Conservation (phyloP, 2,797 vertebrate species). For the Phrynocephalus forsythii region DNA sequence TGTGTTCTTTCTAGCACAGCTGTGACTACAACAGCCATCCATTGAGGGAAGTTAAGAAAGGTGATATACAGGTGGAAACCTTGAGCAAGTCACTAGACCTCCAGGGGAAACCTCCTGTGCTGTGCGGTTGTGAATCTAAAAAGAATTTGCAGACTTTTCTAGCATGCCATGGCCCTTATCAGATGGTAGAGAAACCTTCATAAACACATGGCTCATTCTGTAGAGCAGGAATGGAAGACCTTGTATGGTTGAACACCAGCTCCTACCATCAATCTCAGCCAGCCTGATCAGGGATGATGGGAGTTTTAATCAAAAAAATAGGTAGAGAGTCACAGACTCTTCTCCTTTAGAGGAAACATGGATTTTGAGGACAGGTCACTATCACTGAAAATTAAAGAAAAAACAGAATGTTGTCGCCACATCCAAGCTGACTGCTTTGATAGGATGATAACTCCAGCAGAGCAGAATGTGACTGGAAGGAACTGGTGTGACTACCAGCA, state of each 20-base stretch:
- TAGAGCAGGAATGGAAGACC: not conserved
- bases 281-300: not conserved
- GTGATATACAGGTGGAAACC: not conserved
- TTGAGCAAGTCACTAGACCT: too few relatives aligned
- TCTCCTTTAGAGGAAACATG: too few relatives aligned
- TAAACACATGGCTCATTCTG: not conserved
- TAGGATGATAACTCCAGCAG: not conserved
- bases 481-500: not conserved
- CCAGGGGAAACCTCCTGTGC: not conserved
- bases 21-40: not conserved
- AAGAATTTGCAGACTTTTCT: not conserved
- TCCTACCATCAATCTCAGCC: not conserved
- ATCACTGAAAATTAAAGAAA: not conserved
- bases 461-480: not conserved
- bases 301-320: not conserved
- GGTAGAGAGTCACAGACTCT: too few relatives aligned
- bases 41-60: not conserved
- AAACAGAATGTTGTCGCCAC: not conserved
- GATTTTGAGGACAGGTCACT: not conserved
- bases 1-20: not conserved
- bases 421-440: too few relatives aligned
- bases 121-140: not conserved
- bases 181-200: not conserved
- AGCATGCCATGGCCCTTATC: too few relatives aligned
- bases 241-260: not conserved